Evolutionary conservation across 2,888 invertebrate species (phyloP).

Genomic region (Machimus rusticus): DNA sequence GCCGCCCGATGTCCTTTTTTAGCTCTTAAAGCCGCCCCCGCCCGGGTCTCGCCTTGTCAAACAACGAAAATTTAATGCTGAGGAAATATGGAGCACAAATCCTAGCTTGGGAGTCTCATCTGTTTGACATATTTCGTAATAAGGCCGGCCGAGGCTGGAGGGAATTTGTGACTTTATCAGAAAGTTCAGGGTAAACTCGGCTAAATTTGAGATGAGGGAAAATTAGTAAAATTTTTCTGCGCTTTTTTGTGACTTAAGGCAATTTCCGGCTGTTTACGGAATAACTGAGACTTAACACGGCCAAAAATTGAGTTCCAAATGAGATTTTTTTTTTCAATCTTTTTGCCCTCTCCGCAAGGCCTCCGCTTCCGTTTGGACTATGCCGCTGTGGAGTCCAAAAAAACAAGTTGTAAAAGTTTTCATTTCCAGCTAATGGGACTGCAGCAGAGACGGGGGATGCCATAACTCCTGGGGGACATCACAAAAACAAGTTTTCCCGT

Average conservation of each 20-base stretch:
- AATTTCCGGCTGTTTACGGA: neutral
- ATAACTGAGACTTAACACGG: neutral
- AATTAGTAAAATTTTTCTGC: neutral
- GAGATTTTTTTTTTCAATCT: neutral
- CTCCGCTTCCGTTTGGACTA: neutral
- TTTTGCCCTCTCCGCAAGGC: neutral
- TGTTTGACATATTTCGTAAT: conserved; percentile 18
- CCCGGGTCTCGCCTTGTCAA: neutral
- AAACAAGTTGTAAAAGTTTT: neutral
- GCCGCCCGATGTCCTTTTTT: neutral
- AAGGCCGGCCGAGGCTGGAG: neutral
- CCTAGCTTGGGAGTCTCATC: conserved; percentile 4
- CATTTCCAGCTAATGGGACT: neutral
- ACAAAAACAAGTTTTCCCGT: neutral
- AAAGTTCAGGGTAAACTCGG: conserved; percentile 1
- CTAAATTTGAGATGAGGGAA: neutral
- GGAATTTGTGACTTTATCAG: conserved; percentile 18
- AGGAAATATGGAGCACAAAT: conserved; percentile 15
- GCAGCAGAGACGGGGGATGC: neutral
- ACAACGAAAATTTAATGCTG: neutral
- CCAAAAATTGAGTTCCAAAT: neutral
- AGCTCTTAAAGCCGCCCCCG: neutral
- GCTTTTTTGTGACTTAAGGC: neutral
- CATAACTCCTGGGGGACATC: neutral
- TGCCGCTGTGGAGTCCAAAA: neutral